Percentiles rank a stretch among this genome's conserved stretches.
Evolutionary conservation across 92 coral and sea anemone species (phyloP).

Genomic region (Epizoanthus stellaris): DNA sequence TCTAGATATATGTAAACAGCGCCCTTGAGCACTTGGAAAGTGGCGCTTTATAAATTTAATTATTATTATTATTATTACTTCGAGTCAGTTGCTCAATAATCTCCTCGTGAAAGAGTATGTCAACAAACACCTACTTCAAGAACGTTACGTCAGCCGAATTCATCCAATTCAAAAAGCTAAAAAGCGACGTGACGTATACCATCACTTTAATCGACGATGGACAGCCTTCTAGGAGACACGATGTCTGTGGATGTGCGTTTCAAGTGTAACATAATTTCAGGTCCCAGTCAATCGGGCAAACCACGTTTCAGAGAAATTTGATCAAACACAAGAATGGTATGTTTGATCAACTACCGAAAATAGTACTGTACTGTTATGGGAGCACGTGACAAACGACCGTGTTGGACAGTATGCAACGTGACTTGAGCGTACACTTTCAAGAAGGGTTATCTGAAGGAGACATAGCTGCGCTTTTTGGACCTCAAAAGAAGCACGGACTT

Average conservation of each 20-base stretch:
- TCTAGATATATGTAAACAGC: too few relatives aligned
- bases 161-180: background rate
- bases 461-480: background rate
- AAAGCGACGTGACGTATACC: background rate
- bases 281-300: slow-evolving; percentile 25
- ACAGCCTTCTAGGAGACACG: too few relatives aligned
- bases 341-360: background rate
- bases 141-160: background rate
- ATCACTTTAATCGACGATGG: background rate
- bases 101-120: background rate
- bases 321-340: background rate
- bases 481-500: background rate
- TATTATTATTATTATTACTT: too few relatives aligned
- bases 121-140: background rate
- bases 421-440: background rate
- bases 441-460: background rate
- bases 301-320: background rate
- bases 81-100: background rate
- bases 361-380: slow-evolving; percentile 7
- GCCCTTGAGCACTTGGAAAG: too few relatives aligned
- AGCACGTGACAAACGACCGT: background rate
- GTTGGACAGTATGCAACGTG: background rate
- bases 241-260: background rate
- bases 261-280: background rate
- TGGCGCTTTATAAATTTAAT: too few relatives aligned